phyloP scores from a whole-genome alignment of 2,888 invertebrate genomes.

The Pyralis farinalis region DNA sequence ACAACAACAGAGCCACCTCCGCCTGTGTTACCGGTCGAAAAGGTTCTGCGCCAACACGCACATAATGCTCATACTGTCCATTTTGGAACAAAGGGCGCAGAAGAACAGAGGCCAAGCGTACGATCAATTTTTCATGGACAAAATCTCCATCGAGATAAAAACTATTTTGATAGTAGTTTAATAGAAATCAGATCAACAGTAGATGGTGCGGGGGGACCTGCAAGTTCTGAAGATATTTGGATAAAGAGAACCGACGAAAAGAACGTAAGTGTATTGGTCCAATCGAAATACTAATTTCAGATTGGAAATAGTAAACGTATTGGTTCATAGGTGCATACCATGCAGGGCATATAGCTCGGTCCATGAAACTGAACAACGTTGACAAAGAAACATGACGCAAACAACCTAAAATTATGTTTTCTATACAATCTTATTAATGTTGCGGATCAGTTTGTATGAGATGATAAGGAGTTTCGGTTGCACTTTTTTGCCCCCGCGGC shows the following conservation, averaged over 20 bases:
- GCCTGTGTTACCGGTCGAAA: conserved; percentile 62
- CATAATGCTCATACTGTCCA: conserved; percentile 85
- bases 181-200: conserved; percentile 89
- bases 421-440: too few relatives aligned
- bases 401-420: too few relatives aligned
- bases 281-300: too few relatives aligned
- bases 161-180: conserved; percentile 90
- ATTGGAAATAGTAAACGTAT: too few relatives aligned
- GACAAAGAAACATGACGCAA: too few relatives aligned
- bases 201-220: conserved; percentile 73
- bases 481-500: too few relatives aligned
- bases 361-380: too few relatives aligned
- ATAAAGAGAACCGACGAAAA: conserved; percentile 82
- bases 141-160: conserved; percentile 86
- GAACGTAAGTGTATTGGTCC: conserved; percentile 80
- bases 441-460: too few relatives aligned
- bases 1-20: conserved; percentile 52
- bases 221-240: conserved; percentile 87
- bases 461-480: too few relatives aligned
- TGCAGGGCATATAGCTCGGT: too few relatives aligned
- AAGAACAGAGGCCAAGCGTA: conserved; percentile 80
- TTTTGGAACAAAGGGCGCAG: conserved; percentile 82
- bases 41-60: conserved; percentile 69
- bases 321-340: too few relatives aligned
- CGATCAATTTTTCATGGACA: conserved; percentile 81